Percentiles rank a stretch among this genome's conserved stretches.
These are phyloP conservation scores for Lophius americanus DNA, from an alignment of 2,797 vertebrate genomes.

Conservation along the genomic window DNA sequence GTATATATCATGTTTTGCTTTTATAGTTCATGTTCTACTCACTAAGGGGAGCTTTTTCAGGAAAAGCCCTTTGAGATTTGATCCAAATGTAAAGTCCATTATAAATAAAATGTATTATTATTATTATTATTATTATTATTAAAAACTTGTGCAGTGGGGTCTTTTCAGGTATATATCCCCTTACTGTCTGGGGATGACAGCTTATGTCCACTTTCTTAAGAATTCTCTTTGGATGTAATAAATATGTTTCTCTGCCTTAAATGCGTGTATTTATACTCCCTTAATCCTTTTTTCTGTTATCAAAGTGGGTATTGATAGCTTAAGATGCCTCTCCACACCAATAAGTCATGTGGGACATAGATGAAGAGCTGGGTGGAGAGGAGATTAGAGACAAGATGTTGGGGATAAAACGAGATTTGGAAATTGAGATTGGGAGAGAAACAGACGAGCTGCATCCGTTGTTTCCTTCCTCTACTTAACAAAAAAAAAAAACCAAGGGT, in stretches of 20 bases:
- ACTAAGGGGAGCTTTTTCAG: too few relatives aligned
- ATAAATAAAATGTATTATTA: too few relatives aligned
- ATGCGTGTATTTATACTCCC: not conserved
- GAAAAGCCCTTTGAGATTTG: too few relatives aligned
- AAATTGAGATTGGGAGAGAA: slow-evolving; percentile 48
- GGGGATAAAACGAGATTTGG: slow-evolving; percentile 46
- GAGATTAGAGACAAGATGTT: slow-evolving; percentile 61
- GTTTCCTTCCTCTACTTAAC: not conserved
- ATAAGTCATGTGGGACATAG: slow-evolving; percentile 40
- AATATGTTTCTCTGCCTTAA: not conserved
- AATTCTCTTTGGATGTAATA: too few relatives aligned
- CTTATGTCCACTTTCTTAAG: too few relatives aligned
- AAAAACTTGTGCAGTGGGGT: too few relatives aligned
- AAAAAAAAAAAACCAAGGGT: not conserved
- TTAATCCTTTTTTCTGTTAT: slow-evolving; percentile 20
- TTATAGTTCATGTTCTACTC: too few relatives aligned
- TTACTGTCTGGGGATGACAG: too few relatives aligned
- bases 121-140: too few relatives aligned
- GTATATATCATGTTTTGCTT: too few relatives aligned
- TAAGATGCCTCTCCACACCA: slow-evolving; percentile 44
- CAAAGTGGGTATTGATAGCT: slow-evolving; percentile 23
- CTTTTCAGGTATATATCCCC: too few relatives aligned
- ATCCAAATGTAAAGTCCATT: too few relatives aligned
- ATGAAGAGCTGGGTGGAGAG: slow-evolving; percentile 49
- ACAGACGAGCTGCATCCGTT: slow-evolving; percentile 11